Evolutionary conservation across 1,140 invertebrate species (phyloP).

Genomic region (Bombus terrestris): DNA sequence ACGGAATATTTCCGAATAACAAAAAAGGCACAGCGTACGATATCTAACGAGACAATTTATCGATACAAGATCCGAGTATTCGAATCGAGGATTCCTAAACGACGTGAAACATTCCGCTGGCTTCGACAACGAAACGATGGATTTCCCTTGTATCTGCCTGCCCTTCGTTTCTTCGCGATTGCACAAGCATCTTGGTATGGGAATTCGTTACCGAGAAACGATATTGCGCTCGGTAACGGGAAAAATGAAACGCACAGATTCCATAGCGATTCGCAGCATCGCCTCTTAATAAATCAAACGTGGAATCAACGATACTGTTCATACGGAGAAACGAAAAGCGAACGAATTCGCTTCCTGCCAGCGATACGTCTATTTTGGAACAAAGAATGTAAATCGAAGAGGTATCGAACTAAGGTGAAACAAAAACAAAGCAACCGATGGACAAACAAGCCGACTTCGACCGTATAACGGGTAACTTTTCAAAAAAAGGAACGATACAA

Average conservation of each 20-base stretch:
- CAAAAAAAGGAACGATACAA: neutral
- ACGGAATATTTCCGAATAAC: neutral
- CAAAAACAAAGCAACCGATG: neutral
- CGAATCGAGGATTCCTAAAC: neutral
- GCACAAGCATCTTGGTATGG: constrained; percentile 34
- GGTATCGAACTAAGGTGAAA: constrained; percentile 16
- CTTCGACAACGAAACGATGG: neutral
- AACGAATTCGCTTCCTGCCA: neutral
- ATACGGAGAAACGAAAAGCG: neutral
- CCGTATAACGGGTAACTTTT: neutral
- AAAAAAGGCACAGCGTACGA: neutral
- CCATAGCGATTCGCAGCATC: neutral
- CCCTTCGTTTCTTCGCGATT: constrained; percentile 29
- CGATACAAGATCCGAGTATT: neutral
- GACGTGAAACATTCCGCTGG: neutral
- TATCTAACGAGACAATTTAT: neutral
- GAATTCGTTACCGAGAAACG: constrained; percentile 39
- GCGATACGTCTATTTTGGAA: constrained; percentile 16
- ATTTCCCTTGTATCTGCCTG: neutral
- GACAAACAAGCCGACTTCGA: neutral
- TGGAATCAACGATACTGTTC: neutral
- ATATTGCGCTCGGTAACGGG: constrained; percentile 28
- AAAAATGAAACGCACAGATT: constrained; percentile 27
- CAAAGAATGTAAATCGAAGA: neutral
- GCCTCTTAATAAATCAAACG: neutral